Conservation (phyloP, 1,140 invertebrate species). For the Drosophila murphyi region DNA sequence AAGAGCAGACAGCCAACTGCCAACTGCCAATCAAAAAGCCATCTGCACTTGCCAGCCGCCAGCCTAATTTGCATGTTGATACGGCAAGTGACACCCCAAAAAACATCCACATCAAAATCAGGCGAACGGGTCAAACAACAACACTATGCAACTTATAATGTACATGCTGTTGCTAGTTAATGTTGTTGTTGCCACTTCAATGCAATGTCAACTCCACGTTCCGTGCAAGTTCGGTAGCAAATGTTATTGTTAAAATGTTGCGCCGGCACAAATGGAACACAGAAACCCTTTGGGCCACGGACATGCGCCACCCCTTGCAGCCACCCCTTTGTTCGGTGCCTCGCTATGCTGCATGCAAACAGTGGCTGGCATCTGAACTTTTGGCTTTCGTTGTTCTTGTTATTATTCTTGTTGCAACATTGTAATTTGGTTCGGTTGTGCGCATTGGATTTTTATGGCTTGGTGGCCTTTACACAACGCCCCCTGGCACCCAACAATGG, state of each 20-base stretch:
- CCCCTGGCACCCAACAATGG: constrained; percentile 30
- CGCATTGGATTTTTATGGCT: constrained; percentile 53
- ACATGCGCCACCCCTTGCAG: background rate
- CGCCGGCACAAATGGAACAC: constrained; percentile 37
- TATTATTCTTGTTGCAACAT: constrained; percentile 53
- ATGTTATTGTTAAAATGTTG: constrained; percentile 67
- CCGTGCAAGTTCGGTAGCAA: constrained; percentile 41
- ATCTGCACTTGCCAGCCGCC: constrained; percentile 58
- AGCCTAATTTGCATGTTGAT: constrained; percentile 73
- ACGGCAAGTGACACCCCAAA: constrained; percentile 36
- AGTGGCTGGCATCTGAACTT: constrained; percentile 27
- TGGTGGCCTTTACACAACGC: constrained; percentile 39
- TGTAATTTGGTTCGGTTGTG: constrained; percentile 59
- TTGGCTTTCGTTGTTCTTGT: constrained; percentile 11
- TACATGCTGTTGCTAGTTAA: background rate
- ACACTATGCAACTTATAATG: constrained; percentile 45
- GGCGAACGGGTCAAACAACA: constrained; percentile 4
- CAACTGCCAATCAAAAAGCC: constrained; percentile 73
- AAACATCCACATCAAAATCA: constrained; percentile 23
- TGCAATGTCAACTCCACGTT: constrained; percentile 46
- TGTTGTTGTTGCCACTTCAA: constrained; percentile 18
- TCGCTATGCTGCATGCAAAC: constrained; percentile 40
- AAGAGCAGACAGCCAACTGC: constrained; percentile 17
- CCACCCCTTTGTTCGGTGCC: background rate
- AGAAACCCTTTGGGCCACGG: constrained; percentile 28